Base-by-base conservation (phyloP, 2,797 vertebrate species). In the Crenuchus spilurus region DNA sequence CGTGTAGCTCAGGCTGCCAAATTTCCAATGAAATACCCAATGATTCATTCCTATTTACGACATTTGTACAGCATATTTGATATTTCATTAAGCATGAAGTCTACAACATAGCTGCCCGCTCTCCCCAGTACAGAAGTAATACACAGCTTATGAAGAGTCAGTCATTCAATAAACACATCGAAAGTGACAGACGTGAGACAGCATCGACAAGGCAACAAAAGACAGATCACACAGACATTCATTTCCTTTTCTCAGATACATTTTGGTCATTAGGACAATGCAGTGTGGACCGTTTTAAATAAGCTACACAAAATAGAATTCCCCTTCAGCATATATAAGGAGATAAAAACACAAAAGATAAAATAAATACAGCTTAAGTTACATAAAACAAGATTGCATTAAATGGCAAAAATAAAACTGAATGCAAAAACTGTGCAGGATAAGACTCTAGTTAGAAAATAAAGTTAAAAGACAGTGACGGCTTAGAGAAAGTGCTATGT, bases 221-320 rank as follows among this genome's bases (percentile, higher is more conserved):
- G 24, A 84, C 76, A 60, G 39, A 57, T 62, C 46, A 72, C 2
- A 70, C 6, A 82, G 80, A 87, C 76, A 76, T 82, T 84, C 77
- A 61, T 66, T 75, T 85, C 55, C 24, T 60, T 51, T 81, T 80
- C 24, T 30, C 60, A 37, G 70, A 67, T 62, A 80, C 54, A 64
- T 80, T 86, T 87, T 89, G 87, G 85, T 88, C 76, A 31, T 81
- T 79, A 81, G 83, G 84, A 85, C 64, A 63, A 81, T 62, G 77
- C 57, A 79, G 33, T 82, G 78, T 73, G 64, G 46, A 30, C 60
- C 4, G 63, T 72, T 66, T 60, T 76, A 48, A 30, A 77, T 72
- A 44, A 79, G 54, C 48, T 78, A 69, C 78, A 84, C 49, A 78
- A 84, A 73, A 69, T n/a, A 13, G 80, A 64, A 55, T 77, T 69